phyloP scores from a whole-genome alignment of 2,113 vertebrate genomes.

The Shinisaurus crocodilurus region DNA sequence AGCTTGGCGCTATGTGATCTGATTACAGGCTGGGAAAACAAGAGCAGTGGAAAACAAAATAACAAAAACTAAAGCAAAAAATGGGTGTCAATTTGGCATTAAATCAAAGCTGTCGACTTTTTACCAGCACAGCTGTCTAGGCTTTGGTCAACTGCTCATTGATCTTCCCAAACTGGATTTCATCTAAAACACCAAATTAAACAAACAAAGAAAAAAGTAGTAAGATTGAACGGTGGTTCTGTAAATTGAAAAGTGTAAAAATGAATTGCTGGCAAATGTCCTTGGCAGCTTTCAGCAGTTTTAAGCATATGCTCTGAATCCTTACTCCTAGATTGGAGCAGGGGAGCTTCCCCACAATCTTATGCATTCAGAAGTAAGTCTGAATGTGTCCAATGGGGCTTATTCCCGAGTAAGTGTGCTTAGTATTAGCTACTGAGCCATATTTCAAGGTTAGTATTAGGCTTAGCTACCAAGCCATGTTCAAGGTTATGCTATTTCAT shows the following conservation, averaged over 20 bases:
- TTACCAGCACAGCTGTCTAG: constrained; percentile 58
- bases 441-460: too few relatives aligned
- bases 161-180: constrained; percentile 70
- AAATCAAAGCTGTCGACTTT: constrained; percentile 56
- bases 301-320: constrained; percentile 43
- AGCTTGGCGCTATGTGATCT: constrained; percentile 34
- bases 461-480: too few relatives aligned
- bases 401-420: not conserved
- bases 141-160: constrained; percentile 69
- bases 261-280: constrained; percentile 59
- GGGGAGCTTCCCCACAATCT: not conserved
- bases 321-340: constrained; percentile 4
- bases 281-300: constrained; percentile 56
- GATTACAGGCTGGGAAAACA: constrained; percentile 46
- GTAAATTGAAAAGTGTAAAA: constrained; percentile 69
- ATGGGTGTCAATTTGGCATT: constrained; percentile 50
- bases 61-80: not conserved
- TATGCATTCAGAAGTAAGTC: not conserved
- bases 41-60: constrained; percentile 47
- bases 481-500: too few relatives aligned
- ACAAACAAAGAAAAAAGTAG: constrained; percentile 19
- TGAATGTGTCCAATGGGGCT: not conserved
- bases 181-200: constrained; percentile 69
- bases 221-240: constrained; percentile 48
- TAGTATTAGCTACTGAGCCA: not conserved